Conservation (phyloP, 2,888 invertebrate genomes). For the Sminthurinus aureus region DNA sequence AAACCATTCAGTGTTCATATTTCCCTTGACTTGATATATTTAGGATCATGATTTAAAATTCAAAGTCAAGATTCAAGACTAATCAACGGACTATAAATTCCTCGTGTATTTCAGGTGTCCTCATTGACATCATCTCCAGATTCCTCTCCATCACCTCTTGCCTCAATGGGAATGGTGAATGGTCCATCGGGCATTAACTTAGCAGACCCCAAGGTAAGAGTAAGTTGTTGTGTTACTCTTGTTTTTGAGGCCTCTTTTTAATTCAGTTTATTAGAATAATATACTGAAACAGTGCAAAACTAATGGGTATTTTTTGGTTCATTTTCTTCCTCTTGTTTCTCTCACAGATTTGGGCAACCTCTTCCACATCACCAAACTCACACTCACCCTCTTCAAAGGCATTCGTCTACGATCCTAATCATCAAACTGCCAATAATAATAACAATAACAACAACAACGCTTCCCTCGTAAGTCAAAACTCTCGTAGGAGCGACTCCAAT, state of each 20-base stretch:
- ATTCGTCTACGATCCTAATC: slow-evolving; percentile 74
- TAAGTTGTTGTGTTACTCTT: no score
- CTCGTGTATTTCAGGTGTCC: slow-evolving; percentile 66
- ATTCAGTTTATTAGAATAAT: no score
- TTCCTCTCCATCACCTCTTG: slow-evolving; percentile 85
- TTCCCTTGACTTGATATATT: background rate
- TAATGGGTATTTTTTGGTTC: no score
- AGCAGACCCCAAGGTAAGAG: slow-evolving; percentile 62
- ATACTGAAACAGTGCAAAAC: no score
- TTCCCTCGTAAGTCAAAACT: slow-evolving; percentile 66
- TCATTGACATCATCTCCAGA: slow-evolving; percentile 90
- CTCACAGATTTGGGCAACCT: slow-evolving; percentile 67
- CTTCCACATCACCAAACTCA: slow-evolving; percentile 77
- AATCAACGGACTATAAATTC: no score
- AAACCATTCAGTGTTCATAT: background rate
- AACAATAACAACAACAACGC: slow-evolving; percentile 38
- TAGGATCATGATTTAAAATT: background rate
- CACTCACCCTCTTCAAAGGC: slow-evolving; percentile 76
- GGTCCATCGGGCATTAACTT: slow-evolving; percentile 64
- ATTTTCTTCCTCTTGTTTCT: no score
- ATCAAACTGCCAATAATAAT: slow-evolving; percentile 44
- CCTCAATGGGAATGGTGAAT: slow-evolving; percentile 69
- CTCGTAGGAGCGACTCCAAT: slow-evolving; percentile 45
- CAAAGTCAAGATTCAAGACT: no score
- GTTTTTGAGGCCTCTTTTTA: no score